phyloP scores from a whole-genome alignment of 2,888 invertebrate species.

The Phania funesta region DNA sequence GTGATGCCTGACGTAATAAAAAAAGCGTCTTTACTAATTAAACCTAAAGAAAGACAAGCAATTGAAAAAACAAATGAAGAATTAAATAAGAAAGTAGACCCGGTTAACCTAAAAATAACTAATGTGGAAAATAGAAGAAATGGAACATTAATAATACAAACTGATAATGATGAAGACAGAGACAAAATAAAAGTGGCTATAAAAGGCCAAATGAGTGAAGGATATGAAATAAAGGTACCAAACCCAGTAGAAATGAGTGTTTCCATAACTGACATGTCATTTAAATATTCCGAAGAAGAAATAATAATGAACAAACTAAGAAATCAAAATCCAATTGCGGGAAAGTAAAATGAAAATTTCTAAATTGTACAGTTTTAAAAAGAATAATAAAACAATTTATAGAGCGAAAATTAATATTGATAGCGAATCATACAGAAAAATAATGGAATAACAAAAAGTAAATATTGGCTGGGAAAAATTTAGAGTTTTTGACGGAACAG shows the following conservation, averaged over 20 bases:
- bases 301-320: not conserved
- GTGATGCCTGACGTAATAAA: not conserved
- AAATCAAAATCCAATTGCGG: no score
- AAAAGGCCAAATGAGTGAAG: not conserved
- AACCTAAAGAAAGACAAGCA: constrained; percentile 8
- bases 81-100: not conserved
- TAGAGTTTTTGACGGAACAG: not conserved
- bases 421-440: not conserved
- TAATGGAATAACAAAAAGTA: not conserved
- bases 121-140: not conserved
- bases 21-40: not conserved
- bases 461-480: not conserved
- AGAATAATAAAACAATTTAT: not conserved
- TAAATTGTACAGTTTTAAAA: not conserved
- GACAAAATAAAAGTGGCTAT: constrained; percentile 2
- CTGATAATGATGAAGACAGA: not conserved
- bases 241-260: not conserved
- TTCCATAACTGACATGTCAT: not conserved
- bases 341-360: not conserved
- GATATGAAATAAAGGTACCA: constrained; percentile 3
- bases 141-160: constrained; percentile 3
- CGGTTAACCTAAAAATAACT: not conserved
- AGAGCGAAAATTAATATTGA: no score
- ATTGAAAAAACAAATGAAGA: constrained; percentile 1
- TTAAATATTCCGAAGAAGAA: not conserved